Evolutionary conservation across 2,888 invertebrate genomes (phyloP).

Genomic region (Nowickia ferox): DNA sequence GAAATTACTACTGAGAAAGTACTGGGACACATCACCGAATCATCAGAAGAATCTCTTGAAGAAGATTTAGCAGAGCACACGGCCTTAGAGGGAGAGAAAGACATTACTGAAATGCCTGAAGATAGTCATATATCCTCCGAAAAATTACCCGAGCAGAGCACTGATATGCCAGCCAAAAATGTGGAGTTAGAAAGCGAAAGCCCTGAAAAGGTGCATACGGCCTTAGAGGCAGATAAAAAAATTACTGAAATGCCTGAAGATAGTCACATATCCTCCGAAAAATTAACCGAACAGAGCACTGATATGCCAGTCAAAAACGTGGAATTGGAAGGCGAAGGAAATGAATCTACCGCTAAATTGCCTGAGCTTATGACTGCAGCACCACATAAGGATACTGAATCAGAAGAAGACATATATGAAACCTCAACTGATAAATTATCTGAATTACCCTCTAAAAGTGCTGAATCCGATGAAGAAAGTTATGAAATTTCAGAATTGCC

Average conservation of each 20-base stretch:
- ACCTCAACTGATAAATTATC: constrained; percentile 53
- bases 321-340: not conserved
- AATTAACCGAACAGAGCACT: constrained; percentile 3
- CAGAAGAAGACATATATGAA: constrained; percentile 23
- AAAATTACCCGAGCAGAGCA: constrained; percentile 2
- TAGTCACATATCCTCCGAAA: constrained; percentile 21
- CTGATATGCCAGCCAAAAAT: constrained; percentile 31
- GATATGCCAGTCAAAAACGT: constrained; percentile 22
- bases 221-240: too few species aligned
- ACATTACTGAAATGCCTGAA: constrained; percentile 58
- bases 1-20: constrained; percentile 37
- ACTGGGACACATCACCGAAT: constrained; percentile 52
- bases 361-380: constrained; percentile 45
- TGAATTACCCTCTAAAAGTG: constrained; percentile 41
- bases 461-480: constrained; percentile 8
- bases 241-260: constrained; percentile 51
- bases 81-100: constrained; percentile 7
- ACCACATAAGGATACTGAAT: constrained; percentile 23
- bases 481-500: constrained; percentile 56
- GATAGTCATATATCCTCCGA: constrained; percentile 42
- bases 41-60: not conserved
- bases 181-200: constrained; percentile 2
- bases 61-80: not conserved
- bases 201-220: not conserved
- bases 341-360: constrained; percentile 26